Percentiles rank a stretch among this genome's conserved stretches.
Conservation (phyloP, 2,113 vertebrate species). For the Verasper variegatus region DNA sequence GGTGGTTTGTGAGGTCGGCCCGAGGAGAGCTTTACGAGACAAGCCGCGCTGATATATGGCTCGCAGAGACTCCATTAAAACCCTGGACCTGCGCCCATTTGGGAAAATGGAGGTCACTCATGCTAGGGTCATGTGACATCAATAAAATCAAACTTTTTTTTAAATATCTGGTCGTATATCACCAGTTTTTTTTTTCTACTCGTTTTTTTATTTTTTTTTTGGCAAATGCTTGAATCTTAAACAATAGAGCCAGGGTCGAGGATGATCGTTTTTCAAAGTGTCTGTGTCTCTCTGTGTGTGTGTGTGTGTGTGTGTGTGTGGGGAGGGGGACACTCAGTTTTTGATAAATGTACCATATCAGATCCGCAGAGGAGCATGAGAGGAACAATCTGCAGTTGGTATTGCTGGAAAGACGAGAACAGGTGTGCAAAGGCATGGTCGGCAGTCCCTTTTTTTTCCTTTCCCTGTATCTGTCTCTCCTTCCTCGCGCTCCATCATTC, state of each 20-base stretch:
- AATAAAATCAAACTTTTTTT: slow-evolving; percentile 86
- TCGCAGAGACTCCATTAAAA: slow-evolving; percentile 85
- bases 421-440: slow-evolving; percentile 60
- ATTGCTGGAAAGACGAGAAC: slow-evolving; percentile 67
- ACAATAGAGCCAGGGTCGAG: slow-evolving; percentile 66
- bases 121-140: slow-evolving; percentile 82
- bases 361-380: slow-evolving; percentile 63
- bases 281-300: not conserved
- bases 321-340: slow-evolving; percentile 48
- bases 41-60: slow-evolving; percentile 82
- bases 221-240: slow-evolving; percentile 74
- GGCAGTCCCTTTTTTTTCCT: slow-evolving; percentile 24
- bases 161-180: slow-evolving; percentile 84
- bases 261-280: slow-evolving; percentile 65
- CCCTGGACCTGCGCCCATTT: slow-evolving; percentile 83
- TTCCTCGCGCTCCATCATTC: slow-evolving; percentile 58
- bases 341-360: slow-evolving; percentile 75
- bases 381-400: slow-evolving; percentile 59
- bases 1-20: slow-evolving; percentile 81
- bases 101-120: slow-evolving; percentile 86
- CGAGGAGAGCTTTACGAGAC: slow-evolving; percentile 82
- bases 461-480: slow-evolving; percentile 42
- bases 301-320: not conserved
- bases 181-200: slow-evolving; percentile 22
- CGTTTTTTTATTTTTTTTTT: not conserved